These are phyloP conservation scores for Andrena minutula DNA, from an alignment of 2,888 invertebrate genomes.

Conservation along the genomic window DNA sequence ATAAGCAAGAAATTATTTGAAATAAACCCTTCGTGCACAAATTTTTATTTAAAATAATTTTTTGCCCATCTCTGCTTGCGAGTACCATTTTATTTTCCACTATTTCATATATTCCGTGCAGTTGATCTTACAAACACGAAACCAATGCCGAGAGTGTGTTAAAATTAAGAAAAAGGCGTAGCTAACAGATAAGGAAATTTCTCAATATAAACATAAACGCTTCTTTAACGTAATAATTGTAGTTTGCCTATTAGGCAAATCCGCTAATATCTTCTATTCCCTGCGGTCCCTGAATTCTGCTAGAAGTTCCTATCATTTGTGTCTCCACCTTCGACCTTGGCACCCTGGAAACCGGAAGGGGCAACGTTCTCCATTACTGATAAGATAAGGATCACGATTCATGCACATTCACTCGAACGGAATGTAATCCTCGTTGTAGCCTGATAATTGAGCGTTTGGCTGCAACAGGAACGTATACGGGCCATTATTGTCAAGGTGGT, in stretches of 20 bases:
- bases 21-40: too few relatives aligned
- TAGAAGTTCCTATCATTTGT: conserved; percentile 25
- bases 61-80: not conserved
- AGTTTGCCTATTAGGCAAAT: conserved; percentile 61
- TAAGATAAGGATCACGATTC: conserved; percentile 70
- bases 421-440: conserved; percentile 55
- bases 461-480: conserved; percentile 43
- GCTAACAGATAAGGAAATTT: conserved; percentile 23
- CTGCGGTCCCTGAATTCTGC: conserved; percentile 11
- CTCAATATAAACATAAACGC: conserved; percentile 48
- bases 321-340: conserved; percentile 33
- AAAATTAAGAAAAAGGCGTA: conserved; percentile 10
- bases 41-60: too few relatives aligned
- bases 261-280: conserved; percentile 33
- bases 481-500: conserved; percentile 64
- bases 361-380: conserved; percentile 65
- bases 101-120: not conserved
- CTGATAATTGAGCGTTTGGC: conserved; percentile 67
- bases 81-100: conserved; percentile 16
- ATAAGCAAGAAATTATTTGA: too few relatives aligned
- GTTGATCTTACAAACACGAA: conserved; percentile 26
- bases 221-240: conserved; percentile 64
- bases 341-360: conserved; percentile 55
- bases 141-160: conserved; percentile 10
- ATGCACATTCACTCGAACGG: conserved; percentile 58